phyloP scores from a whole-genome alignment of 1,140 invertebrate genomes.

The Bradynema listronoti region DNA sequence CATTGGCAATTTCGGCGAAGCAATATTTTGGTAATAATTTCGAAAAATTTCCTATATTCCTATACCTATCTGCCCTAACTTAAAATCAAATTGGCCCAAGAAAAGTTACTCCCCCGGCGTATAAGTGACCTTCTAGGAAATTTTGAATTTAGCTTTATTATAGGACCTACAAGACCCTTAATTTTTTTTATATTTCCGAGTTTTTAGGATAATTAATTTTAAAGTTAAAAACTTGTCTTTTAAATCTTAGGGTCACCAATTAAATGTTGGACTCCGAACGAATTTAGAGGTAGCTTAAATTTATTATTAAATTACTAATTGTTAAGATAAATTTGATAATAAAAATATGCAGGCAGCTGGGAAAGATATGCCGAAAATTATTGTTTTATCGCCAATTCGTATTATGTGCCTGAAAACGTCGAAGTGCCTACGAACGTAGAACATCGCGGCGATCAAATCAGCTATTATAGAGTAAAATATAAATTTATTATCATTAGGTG shows the following conservation, averaged over 20 bases:
- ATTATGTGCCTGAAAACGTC: conserved; percentile 48
- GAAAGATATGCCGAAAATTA: conserved; percentile 50
- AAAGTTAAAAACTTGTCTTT: too few species aligned
- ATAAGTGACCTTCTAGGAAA: too few species aligned
- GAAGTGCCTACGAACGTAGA: conserved; percentile 38
- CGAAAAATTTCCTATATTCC: neutral
- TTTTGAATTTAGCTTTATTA: too few species aligned
- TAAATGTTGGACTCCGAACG: conserved; percentile 55
- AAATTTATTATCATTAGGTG: neutral
- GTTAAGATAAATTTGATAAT: neutral
- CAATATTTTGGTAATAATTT: conserved; percentile 47
- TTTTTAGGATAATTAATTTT: too few species aligned
- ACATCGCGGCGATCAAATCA: conserved; percentile 40
- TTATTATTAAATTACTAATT: neutral
- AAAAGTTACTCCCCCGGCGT: too few species aligned
- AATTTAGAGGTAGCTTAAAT: conserved; percentile 42
- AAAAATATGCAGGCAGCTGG: conserved; percentile 38
- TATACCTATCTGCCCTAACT: neutral
- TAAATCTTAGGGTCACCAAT: too few species aligned
- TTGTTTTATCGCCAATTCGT: conserved; percentile 50
- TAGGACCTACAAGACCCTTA: too few species aligned
- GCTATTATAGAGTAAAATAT: conserved; percentile 43
- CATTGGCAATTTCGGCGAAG: conserved; percentile 50
- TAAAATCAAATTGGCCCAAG: too few species aligned
- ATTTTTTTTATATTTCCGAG: neutral